These are phyloP conservation scores for Archips crataeganus DNA, from an alignment of 2,888 invertebrate genomes.

Conservation along the genomic window DNA sequence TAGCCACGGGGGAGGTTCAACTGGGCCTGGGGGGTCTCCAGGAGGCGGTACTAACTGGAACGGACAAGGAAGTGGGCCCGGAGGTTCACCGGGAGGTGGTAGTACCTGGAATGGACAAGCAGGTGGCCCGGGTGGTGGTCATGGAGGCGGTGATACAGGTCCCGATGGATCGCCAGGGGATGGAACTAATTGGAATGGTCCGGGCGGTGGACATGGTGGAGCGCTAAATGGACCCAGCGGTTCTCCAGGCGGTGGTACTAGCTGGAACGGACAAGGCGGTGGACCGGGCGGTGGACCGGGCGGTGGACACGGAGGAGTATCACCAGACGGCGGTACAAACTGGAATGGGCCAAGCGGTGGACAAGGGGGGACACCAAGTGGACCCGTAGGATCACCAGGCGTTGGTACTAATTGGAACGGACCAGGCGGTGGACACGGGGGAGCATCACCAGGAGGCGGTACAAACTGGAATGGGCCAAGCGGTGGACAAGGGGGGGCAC, in stretches of 20 bases:
- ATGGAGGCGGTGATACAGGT: slow-evolving; percentile 10
- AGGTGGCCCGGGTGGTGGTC: slow-evolving; percentile 17
- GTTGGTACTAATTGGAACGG: slow-evolving; percentile 15
- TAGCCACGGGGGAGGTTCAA: neutral
- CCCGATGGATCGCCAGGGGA: slow-evolving; percentile 41
- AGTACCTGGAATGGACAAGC: slow-evolving; percentile 9
- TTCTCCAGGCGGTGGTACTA: slow-evolving; percentile 35
- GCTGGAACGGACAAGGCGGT: slow-evolving; percentile 37
- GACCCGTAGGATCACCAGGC: slow-evolving; percentile 39
- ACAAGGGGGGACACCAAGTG: slow-evolving; percentile 35
- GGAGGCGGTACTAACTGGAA: slow-evolving; percentile 37
- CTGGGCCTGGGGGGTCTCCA: slow-evolving; percentile 41
- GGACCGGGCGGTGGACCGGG: slow-evolving; percentile 36
- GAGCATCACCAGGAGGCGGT: slow-evolving; percentile 41
- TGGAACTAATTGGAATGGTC: slow-evolving; percentile 36
- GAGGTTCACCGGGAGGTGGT: slow-evolving; percentile 15
- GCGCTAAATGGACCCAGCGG: slow-evolving; percentile 6
- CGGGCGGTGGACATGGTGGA: slow-evolving; percentile 19
- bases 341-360: slow-evolving; percentile 38
- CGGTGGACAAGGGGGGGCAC: slow-evolving; percentile 24
- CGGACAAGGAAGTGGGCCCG: slow-evolving; percentile 34
- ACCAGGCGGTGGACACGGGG: slow-evolving; percentile 30
- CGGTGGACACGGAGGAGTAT: neutral
- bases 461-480: slow-evolving; percentile 30
- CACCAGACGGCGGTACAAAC: slow-evolving; percentile 9